phyloP scores from a whole-genome alignment of 2,113 vertebrate species.

The Blennius ocellaris region DNA sequence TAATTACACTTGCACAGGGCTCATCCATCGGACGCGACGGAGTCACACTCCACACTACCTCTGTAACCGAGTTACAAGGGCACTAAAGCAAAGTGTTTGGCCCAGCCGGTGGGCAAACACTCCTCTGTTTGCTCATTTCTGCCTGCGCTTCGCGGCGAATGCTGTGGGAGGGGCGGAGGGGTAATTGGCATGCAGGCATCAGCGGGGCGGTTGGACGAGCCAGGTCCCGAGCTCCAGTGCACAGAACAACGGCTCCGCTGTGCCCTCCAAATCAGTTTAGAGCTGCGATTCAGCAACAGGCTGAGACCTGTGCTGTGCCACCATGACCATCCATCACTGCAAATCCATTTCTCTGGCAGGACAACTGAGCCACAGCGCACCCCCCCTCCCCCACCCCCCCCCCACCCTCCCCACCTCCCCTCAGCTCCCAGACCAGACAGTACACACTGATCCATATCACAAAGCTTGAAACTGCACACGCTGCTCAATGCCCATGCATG shows the following conservation, averaged over 20 bases:
- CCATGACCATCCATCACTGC: slow-evolving; percentile 61
- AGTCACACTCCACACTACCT: slow-evolving; percentile 2
- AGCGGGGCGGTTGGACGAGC: slow-evolving; percentile 48
- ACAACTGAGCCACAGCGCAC: slow-evolving; percentile 32
- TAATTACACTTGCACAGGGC: slow-evolving; percentile 27
- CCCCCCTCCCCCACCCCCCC: slow-evolving; percentile 16
- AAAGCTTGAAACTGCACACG: no score
- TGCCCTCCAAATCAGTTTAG: slow-evolving; percentile 67
- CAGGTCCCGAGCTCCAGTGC: slow-evolving; percentile 56
- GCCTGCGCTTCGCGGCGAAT: slow-evolving; percentile 42
- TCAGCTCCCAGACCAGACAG: no score
- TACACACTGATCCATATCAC: no score
- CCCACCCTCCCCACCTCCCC: slow-evolving; percentile 9
- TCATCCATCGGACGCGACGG: slow-evolving; percentile 15
- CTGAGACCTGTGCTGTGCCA: slow-evolving; percentile 50
- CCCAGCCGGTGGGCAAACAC: slow-evolving; percentile 49
- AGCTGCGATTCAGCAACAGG: slow-evolving; percentile 70
- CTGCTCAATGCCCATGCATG: no score
- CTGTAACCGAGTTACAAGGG: slow-evolving; percentile 28
- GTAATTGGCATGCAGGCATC: slow-evolving; percentile 74
- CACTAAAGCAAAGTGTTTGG: slow-evolving; percentile 35
- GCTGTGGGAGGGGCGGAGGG: slow-evolving; percentile 9
- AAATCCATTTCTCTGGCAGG: slow-evolving; percentile 63
- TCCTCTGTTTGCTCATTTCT: slow-evolving; percentile 40
- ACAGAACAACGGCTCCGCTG: slow-evolving; percentile 69